Percentiles rank a stretch among this genome's conserved stretches.
Evolutionary conservation across 2,113 vertebrate species (phyloP).

Genomic region (Antechinus stuartii): DNA sequence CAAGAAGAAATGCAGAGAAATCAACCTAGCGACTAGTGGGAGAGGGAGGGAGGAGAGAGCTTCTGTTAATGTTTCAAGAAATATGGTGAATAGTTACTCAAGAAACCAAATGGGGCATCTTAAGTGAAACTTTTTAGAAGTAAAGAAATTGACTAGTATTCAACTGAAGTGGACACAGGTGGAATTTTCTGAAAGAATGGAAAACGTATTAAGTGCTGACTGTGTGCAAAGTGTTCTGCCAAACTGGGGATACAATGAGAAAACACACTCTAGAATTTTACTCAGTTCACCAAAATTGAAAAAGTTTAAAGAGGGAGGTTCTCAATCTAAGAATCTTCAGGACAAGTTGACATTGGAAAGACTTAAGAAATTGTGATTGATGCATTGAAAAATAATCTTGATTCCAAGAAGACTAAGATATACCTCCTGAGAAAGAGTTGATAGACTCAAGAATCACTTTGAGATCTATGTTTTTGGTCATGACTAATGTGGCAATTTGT

Average conservation of each 20-base stretch:
- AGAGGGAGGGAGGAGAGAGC: not conserved
- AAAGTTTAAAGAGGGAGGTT: not conserved
- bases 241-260: not conserved
- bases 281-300: not conserved
- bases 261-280: not conserved
- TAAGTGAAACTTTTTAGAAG: not conserved
- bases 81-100: not conserved
- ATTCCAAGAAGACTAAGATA: not conserved
- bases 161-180: fast-evolving
- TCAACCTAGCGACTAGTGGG: not conserved
- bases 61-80: not conserved
- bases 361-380: not conserved
- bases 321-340: not conserved
- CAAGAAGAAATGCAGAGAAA: not conserved
- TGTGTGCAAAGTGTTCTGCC: not conserved
- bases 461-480: not conserved
- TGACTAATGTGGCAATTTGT: not conserved
- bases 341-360: not conserved
- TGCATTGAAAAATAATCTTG: not conserved
- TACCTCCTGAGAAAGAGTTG: not conserved
- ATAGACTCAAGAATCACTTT: not conserved
- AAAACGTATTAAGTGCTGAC: not conserved
- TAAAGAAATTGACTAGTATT: not conserved
- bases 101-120: not conserved
- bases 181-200: not conserved